Percentiles rank a stretch among this genome's conserved stretches.
phyloP scores from a whole-genome alignment of 35 echinoderm and acorn worm genomes.

The Apostichopus japonicus region DNA sequence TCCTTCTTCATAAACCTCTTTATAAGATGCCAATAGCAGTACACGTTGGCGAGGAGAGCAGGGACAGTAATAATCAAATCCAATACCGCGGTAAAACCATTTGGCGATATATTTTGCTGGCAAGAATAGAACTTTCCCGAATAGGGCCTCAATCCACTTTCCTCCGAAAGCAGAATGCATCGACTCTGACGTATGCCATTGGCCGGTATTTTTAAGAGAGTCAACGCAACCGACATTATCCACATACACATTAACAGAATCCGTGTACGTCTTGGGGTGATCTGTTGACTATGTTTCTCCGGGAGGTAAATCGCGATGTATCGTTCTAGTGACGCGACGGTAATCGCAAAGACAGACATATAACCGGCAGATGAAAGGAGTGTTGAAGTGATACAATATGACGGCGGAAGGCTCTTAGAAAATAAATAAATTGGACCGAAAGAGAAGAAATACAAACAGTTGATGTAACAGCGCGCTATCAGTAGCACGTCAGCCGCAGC shows the following conservation, averaged over 20 bases:
- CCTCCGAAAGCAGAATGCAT: background rate
- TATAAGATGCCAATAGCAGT: background rate
- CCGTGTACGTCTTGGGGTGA: background rate
- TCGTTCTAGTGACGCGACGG: background rate
- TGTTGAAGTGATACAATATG: background rate
- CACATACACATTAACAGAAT: background rate
- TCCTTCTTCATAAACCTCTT: background rate
- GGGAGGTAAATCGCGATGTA: background rate
- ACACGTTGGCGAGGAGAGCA: background rate
- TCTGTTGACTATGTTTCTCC: background rate
- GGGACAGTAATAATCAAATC: background rate
- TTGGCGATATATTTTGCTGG: background rate
- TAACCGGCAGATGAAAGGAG: background rate
- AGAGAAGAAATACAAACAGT: background rate
- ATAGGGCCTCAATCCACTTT: background rate
- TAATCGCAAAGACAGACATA: background rate
- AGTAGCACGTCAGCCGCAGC: background rate
- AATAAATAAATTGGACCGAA: background rate
- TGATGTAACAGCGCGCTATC: background rate
- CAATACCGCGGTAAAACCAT: background rate
- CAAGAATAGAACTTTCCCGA: background rate
- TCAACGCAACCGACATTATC: background rate
- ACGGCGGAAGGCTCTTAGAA: background rate
- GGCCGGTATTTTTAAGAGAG: background rate
- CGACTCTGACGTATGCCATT: background rate